Evolutionary conservation across 2,113 vertebrate species (phyloP), one percentile per base, ranked within the genome.

Genomic region (Nyctereutes procyonoides): DNA sequence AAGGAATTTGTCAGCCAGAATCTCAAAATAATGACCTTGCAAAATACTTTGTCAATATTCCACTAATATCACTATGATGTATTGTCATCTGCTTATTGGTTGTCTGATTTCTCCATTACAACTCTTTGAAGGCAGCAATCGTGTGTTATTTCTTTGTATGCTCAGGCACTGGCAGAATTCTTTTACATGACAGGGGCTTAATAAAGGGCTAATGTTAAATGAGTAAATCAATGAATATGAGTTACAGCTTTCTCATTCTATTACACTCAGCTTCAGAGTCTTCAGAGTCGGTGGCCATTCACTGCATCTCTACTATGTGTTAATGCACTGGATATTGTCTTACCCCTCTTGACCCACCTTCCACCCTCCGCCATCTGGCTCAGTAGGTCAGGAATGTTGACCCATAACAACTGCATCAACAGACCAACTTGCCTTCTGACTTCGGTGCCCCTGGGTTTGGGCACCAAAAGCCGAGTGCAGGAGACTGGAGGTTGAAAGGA

Each of bases 21-120:
- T 32, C n/a, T 88, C 14, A 77, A 71, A 90, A 85, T 32, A 89
- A 56, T 81, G 88, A 63, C 55, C 30, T 63, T 56, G 16, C 11
- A 93, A 38, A 94, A 26, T 51, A 58, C 10, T 58, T 76, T 13
- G n/a, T 19, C 28, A 81, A 22, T 80, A 94, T 93, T 96, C 95
- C 24, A 67, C 56, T n/a, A 76, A 32, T 8, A 38, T n/a, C 20
- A 19, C 26, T 48, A 19, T 69, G n/a, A 48, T 32, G 6, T 62
- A 51, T 48, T 53, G 65, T 73, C 26, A 30, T 77, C 86, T 67
- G 32, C 28, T 71, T 48, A 0, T 82, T 92, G 76, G 65, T 3
- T 91, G 38, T 51, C 63, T 73, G 58, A 55, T 73, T 88, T 92
- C 38, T 82, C 24, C 30, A 63, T 35, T 60, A 83, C 28, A 58